Evolutionary conservation across 2,113 vertebrate species (phyloP).

Genomic region (Brachypteracias leptosomus): DNA sequence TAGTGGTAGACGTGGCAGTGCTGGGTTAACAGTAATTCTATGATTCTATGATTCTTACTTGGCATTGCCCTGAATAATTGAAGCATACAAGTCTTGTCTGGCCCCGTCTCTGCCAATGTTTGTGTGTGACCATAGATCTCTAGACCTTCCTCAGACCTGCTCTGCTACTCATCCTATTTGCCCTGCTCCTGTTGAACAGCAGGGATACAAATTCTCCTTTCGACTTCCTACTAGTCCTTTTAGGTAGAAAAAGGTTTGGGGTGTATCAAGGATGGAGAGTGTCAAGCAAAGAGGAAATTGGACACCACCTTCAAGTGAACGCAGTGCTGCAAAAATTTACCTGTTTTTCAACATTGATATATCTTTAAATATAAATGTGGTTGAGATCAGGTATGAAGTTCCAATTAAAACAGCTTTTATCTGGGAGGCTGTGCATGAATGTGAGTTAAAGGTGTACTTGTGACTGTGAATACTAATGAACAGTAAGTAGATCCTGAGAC

Average conservation of each 20-base stretch:
- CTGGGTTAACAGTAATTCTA: background rate
- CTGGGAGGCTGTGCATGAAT: background rate
- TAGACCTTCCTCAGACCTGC: background rate
- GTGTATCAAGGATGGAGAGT: background rate
- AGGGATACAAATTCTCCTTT: background rate
- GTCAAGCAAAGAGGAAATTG: background rate
- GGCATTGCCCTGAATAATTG: background rate
- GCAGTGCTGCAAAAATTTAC: background rate
- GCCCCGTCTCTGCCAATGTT: background rate
- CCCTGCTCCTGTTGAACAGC: background rate
- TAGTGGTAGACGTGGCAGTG: background rate
- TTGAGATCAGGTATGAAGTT: rapidly evolving
- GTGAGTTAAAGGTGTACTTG: background rate
- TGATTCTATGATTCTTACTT: background rate
- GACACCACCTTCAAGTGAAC: background rate
- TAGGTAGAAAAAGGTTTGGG: background rate
- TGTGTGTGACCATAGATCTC: background rate
- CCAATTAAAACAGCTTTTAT: background rate
- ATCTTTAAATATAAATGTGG: background rate
- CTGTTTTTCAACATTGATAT: background rate
- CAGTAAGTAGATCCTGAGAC: background rate
- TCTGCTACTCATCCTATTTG: background rate
- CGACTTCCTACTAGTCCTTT: background rate
- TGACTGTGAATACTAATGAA: background rate
- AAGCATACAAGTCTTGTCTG: background rate